Evolutionary conservation across 37 sponge, comb jelly and placozoan species (phyloP).

Genomic region (Geodia barretti): DNA sequence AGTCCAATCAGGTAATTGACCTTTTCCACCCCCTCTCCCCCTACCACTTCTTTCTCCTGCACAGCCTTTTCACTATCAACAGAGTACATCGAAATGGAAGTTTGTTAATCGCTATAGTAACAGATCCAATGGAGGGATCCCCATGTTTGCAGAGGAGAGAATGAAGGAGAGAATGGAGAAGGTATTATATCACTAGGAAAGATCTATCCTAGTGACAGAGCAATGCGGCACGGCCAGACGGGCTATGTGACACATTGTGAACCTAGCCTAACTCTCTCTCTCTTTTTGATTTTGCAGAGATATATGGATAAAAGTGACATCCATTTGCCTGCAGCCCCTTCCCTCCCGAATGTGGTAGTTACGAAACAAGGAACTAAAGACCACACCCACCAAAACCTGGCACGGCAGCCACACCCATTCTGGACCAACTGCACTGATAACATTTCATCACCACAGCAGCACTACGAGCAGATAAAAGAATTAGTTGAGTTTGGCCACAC

Average conservation of each 20-base stretch:
- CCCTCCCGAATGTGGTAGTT: neutral
- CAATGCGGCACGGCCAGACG: neutral
- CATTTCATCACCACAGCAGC: neutral
- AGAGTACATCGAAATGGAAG: conserved; percentile 20
- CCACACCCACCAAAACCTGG: conserved; percentile 2
- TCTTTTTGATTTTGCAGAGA: neutral
- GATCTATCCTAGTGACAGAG: neutral
- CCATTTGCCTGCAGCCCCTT: neutral
- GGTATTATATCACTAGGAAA: conserved; percentile 4
- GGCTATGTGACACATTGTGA: neutral
- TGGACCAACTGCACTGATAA: neutral
- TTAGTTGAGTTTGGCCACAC: conserved; percentile 1
- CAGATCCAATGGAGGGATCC: conserved; percentile 65
- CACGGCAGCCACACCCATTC: neutral
- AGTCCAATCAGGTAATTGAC: neutral
- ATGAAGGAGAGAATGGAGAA: conserved; percentile 48
- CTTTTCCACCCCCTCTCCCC: no score
- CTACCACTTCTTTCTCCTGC: no score
- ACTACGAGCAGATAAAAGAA: conserved; percentile 20
- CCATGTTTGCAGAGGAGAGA: conserved; percentile 64
- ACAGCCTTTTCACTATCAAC: neutral
- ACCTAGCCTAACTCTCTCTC: neutral
- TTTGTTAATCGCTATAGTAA: conserved; percentile 58
- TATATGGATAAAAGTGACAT: no score
- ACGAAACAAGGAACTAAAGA: neutral